Evolutionary conservation across 2,888 invertebrate genomes (phyloP), one percentile per base, ranked within the genome.

Genomic region (Cerastoderma edule): DNA sequence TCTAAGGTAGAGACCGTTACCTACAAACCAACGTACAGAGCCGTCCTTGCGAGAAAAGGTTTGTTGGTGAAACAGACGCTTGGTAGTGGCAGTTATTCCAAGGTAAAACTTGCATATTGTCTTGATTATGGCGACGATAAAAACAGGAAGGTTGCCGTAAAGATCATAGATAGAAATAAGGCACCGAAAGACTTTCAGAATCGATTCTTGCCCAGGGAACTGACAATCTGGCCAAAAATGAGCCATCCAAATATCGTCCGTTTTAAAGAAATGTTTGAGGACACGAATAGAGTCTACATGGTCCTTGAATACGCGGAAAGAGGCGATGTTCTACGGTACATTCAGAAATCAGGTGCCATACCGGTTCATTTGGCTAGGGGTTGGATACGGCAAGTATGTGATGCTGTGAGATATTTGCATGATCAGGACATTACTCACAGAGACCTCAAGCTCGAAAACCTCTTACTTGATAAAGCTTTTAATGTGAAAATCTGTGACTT

Each of bases 131-230:
- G 85, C n/a, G 83, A 67, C 69, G 46, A 32, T 13, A 33, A 24
- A 44, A 54, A 30, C 48, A 85, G 68, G 65, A 85, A 72, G 64
- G 87, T 88, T 44, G 91, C 89, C 4, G 83, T 91, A 67, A 97
- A 97, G 93, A 96, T 98, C 90, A 95, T 97, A 74, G 97, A 96
- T 91, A 95, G 95, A 0, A 92, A 94, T 13, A 95, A 95, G 89
- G 96, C 96, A 0, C 96, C 96, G 0, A 95, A 95, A 85, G 96
- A 97, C 91, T 96, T 96, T 88, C 95, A 96, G 22, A 94, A 94
- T 48, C 96, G 96, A 91, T 97, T 97, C 92, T 93, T 97, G 71
- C 96, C 97, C 0, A 94, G 97, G 69, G 97, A 97, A 92, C 93
- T 97, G 75, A 95, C 96, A 85, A 95, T 97, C 67, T 93, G 97